Base-by-base conservation (phyloP, 2,113 vertebrate genomes). In the Corydoras maculifer region DNA sequence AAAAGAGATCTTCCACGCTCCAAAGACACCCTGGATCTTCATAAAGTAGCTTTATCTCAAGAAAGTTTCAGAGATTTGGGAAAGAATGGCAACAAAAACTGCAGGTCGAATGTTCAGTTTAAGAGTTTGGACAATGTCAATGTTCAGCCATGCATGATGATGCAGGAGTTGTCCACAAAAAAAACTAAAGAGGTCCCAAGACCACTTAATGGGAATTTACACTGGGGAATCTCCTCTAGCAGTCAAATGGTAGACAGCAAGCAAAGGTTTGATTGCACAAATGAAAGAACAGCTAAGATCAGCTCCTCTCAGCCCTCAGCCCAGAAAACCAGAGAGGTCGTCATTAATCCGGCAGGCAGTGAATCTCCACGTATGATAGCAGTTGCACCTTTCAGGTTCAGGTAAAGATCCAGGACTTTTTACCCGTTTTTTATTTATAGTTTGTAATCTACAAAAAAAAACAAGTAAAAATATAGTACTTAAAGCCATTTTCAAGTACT, bases 331-430 rank as follows among this genome's bases (percentile, higher is more conserved):
- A 70, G 8, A 65, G 60, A 58, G 2, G 62, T 77, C 54, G 79
- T 74, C 59, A 62, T 75, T 58, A 51, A 30, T 48, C 75, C 80
- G 15, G 76, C 80, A 70, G 62, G 69, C n/a, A 84, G 80, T 35
- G 82, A 83, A 69, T 84, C 83, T 4, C 79, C 80, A 8, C 79
- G 51, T 75, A 89, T 88, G 89, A 88, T 84, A 1, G 75, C 88
- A 72, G 83, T 90, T 13, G 85, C 87, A 68, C 88, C 89, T 35
- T 90, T 90, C 75, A 84, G 85, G 67, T 89, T 86, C 86, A 88
- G 86, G 90, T 90, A 78, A 85, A 82, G 76, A 29, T 3, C 68
- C 35, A 4, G 35, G 35, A 43, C 35, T 53, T 53, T 53, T 53
- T 3, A 53, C 11, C 3, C 3, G 3, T 7, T 6, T 7, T 57